A percentile compares a stretch with the other conserved stretches of the same genome.
Evolutionary conservation across 1,140 invertebrate genomes (phyloP).

Genomic region (Diuraphis noxia): DNA sequence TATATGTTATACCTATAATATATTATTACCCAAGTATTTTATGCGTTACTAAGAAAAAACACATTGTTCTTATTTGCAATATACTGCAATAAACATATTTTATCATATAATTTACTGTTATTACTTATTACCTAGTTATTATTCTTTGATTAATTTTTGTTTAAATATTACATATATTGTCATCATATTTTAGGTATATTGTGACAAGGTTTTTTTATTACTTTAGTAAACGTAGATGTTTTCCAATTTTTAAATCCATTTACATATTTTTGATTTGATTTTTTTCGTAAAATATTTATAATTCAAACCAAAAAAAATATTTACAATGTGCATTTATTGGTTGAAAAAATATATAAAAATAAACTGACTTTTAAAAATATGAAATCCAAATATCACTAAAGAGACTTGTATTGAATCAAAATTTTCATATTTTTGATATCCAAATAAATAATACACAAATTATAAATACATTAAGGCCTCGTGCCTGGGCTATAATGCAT

Average conservation of each 20-base stretch:
- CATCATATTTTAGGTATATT: background rate
- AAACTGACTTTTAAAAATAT: background rate
- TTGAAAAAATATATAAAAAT: background rate
- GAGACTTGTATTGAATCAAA: background rate
- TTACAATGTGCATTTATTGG: background rate
- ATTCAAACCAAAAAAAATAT: background rate
- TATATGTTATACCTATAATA: background rate
- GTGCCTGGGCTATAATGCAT: fast-evolving
- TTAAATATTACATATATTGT: background rate
- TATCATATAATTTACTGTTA: background rate
- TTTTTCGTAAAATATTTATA: background rate
- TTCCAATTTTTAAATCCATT: too few species aligned
- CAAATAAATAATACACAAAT: background rate
- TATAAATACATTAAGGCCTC: background rate
- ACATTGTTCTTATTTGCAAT: background rate
- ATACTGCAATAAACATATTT: background rate
- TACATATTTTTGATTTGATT: too few species aligned
- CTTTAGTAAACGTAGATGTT: too few species aligned
- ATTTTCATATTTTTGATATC: background rate
- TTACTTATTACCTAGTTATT: background rate
- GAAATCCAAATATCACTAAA: background rate
- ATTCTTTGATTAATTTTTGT: background rate
- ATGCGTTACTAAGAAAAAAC: background rate
- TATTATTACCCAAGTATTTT: background rate
- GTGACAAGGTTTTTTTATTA: too few species aligned